Percentiles rank a stretch among this genome's conserved stretches.
phyloP scores from a whole-genome alignment of 2,888 invertebrate species.

The Helleia helle region DNA sequence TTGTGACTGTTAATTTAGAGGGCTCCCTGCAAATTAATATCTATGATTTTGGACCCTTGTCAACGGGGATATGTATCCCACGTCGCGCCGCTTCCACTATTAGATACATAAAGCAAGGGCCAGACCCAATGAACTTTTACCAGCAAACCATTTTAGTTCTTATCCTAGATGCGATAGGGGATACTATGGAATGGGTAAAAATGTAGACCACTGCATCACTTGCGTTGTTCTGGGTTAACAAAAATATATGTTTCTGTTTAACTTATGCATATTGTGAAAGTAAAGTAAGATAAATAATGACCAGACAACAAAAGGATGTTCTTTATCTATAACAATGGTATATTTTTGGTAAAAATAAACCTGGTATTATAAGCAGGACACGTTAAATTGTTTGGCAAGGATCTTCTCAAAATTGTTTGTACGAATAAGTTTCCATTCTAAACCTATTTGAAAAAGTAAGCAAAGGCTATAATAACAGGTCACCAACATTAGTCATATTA shows the following conservation, averaged over 20 bases:
- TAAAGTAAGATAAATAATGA: neutral
- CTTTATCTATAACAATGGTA: too few species aligned
- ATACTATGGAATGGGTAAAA: neutral
- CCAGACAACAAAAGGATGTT: neutral
- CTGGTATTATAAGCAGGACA: too few species aligned
- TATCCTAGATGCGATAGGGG: neutral
- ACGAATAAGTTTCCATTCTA: too few species aligned
- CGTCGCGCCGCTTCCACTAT: constrained; percentile 11
- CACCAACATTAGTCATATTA: too few species aligned
- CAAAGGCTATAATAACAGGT: too few species aligned
- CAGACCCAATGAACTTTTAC: neutral
- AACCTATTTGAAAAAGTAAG: too few species aligned
- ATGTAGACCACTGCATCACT: neutral
- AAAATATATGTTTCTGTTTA: neutral
- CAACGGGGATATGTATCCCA: constrained; percentile 31
- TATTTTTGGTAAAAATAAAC: too few species aligned
- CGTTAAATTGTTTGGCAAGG: too few species aligned
- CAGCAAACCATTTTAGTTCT: neutral
- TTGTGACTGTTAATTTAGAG: constrained; percentile 64
- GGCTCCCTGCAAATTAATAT: constrained; percentile 68
- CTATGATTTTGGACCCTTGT: constrained; percentile 70
- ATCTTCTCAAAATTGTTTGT: too few species aligned
- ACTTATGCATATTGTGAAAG: neutral
- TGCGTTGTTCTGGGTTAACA: too few species aligned
- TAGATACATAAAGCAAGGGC: constrained; percentile 6